Evolutionary conservation across 2,888 invertebrate species (phyloP).

Genomic region (Callosobruchus maculatus): DNA sequence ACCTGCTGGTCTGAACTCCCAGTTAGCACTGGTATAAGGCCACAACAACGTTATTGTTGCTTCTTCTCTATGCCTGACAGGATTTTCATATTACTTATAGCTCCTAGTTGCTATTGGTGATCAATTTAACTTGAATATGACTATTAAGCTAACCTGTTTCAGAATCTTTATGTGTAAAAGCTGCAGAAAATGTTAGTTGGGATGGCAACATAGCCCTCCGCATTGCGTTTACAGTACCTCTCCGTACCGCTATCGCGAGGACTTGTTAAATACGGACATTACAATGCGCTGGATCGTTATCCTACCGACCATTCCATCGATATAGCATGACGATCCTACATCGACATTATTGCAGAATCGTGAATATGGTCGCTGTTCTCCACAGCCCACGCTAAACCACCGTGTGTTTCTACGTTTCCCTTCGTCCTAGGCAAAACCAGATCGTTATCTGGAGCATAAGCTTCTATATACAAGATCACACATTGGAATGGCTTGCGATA

Average conservation of each 20-base stretch:
- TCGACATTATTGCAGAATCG: slow-evolving; percentile 50
- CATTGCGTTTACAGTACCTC: slow-evolving; percentile 14
- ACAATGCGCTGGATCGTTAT: slow-evolving; percentile 50
- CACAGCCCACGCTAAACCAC: slow-evolving; percentile 38
- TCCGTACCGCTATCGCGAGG: slow-evolving; percentile 37
- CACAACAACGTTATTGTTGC: too few species aligned
- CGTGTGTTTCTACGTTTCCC: slow-evolving; percentile 17
- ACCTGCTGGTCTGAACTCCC: too few species aligned
- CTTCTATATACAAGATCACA: not conserved
- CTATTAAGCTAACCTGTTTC: too few species aligned
- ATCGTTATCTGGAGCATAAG: not conserved
- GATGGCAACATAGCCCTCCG: not conserved
- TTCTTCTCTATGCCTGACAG: too few species aligned
- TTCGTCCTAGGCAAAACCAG: slow-evolving; percentile 15
- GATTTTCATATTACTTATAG: too few species aligned
- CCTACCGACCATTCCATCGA: slow-evolving; percentile 45
- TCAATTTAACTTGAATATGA: too few species aligned
- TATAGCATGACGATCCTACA: slow-evolving; percentile 45
- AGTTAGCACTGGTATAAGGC: too few species aligned
- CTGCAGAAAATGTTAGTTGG: too few species aligned
- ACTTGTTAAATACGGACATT: slow-evolving; percentile 50
- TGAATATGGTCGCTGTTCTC: slow-evolving; percentile 46
- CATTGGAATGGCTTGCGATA: not conserved
- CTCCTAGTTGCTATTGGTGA: too few species aligned
- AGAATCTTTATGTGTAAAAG: too few species aligned